These are phyloP conservation scores for Neotragus pygmaeus DNA, from an alignment of 2,113 vertebrate species.

Conservation along the genomic window DNA sequence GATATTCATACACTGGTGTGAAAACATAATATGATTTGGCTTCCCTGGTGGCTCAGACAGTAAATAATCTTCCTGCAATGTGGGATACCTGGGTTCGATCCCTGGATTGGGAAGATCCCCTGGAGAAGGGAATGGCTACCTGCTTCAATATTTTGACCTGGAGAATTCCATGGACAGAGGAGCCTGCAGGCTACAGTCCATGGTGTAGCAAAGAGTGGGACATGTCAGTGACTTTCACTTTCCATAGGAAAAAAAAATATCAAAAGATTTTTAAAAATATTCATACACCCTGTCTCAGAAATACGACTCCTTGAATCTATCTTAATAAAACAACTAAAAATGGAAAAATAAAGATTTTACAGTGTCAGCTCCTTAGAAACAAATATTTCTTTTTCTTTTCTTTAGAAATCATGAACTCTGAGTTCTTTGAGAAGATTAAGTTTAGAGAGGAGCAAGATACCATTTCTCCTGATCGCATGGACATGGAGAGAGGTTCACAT, in stretches of 20 bases:
- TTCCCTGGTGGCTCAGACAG: background rate
- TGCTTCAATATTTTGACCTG: background rate
- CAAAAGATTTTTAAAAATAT: background rate
- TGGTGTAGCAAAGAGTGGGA: background rate
- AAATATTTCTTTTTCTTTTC: background rate
- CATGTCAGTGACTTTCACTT: background rate
- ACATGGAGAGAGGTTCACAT: background rate
- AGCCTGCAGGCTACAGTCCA: background rate
- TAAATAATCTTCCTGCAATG: background rate
- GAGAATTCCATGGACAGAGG: background rate
- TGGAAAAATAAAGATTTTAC: background rate
- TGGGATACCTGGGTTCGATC: background rate
- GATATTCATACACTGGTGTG: background rate
- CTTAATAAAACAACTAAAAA: background rate
- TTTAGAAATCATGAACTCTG: background rate
- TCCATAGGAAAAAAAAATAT: background rate
- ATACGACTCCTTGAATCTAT: background rate
- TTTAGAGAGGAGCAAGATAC: background rate
- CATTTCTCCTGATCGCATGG: background rate
- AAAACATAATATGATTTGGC: background rate
- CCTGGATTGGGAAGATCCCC: background rate
- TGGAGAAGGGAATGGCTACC: background rate
- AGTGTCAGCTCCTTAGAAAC: background rate
- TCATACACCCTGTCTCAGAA: accelerated
- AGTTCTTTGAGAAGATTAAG: background rate